Evolutionary conservation across 2,888 invertebrate species (phyloP), one percentile per base, ranked within the genome.

Genomic region (Cantharis rustica): DNA sequence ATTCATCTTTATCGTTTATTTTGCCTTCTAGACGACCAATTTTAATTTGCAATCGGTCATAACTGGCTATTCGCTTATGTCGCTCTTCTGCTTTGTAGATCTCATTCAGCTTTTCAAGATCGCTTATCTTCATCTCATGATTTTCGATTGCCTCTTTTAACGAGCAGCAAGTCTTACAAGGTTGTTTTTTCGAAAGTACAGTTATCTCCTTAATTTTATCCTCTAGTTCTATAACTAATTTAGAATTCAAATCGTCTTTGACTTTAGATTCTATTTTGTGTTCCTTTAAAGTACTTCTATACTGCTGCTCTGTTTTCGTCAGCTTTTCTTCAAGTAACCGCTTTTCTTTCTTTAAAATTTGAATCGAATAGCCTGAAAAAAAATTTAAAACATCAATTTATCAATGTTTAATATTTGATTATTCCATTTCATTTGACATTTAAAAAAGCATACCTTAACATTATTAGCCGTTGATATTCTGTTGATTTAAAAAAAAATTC

Each of bases 1-100:
- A 15, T 13, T 69, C 61, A 13, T 73, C 73, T 16, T 4, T 26
- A 16, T 16, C 16, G n/a, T 26, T 20, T 0, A 27, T 3, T 63
- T 62, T 73, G 10, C n/a, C 26, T 27, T 73, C 68, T 16, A 73
- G 13, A 15, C 68, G 68, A 62, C 69, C 68, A 16, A 73, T 73
- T 27, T 13, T 69, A 10, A 31, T 10, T 23, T 69, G 69, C 61
- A 62, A 11, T 15, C 27, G 62, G 5, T 61, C 62, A 27, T 61
- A 73, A n/a, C 61, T 73, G n/a, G 47, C 47, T n/a, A n/a, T 7
- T 47, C 47, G 47, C 5, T 5, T 5, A 47, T 47, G 20, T 66
- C 64, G 23, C n/a, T 66, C 64, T 66, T 66, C 16, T 0, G 20
- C 4, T 66, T 23, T 66, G 23, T 11, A 10, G 17, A 20, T 9